A percentile compares a stretch with the other conserved stretches of the same genome.
Conservation (phyloP, 2,113 vertebrate species). For the Formicarius rufipectus region DNA sequence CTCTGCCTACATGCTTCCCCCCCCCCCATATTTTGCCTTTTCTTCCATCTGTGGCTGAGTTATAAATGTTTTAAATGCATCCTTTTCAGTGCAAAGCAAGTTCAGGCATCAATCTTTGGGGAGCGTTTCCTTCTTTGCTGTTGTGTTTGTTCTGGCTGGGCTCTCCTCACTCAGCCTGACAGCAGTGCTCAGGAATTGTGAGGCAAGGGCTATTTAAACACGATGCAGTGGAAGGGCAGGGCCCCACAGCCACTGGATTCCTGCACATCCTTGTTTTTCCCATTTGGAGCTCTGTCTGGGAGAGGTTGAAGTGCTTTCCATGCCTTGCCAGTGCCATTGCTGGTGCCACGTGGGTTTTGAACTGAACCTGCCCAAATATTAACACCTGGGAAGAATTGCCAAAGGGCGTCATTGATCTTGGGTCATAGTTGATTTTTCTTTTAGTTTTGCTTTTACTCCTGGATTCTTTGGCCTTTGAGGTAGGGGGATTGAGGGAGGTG, state of each 20-base stretch:
- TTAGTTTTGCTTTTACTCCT: not conserved
- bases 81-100: not conserved
- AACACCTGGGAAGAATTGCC: not conserved
- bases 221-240: not conserved
- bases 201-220: not conserved
- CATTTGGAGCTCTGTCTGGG: not conserved
- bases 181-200: accelerated
- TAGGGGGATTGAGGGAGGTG: not conserved
- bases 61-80: not conserved
- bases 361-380: not conserved
- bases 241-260: not conserved
- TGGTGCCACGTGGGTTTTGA: not conserved
- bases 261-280: not conserved
- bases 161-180: not conserved
- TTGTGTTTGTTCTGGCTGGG: slow-evolving; percentile 43
- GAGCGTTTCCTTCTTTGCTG: slow-evolving; percentile 13
- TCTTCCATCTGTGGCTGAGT: not conserved
- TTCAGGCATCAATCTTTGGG: not conserved
- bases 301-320: not conserved
- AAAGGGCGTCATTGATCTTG: not conserved
- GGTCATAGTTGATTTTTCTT: not conserved
- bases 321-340: not conserved
- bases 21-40: not conserved
- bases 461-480: not conserved
- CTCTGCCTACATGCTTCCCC: accelerated